Evolutionary conservation across 2,888 invertebrate genomes (phyloP).

Genomic region (Acheta domesticus): DNA sequence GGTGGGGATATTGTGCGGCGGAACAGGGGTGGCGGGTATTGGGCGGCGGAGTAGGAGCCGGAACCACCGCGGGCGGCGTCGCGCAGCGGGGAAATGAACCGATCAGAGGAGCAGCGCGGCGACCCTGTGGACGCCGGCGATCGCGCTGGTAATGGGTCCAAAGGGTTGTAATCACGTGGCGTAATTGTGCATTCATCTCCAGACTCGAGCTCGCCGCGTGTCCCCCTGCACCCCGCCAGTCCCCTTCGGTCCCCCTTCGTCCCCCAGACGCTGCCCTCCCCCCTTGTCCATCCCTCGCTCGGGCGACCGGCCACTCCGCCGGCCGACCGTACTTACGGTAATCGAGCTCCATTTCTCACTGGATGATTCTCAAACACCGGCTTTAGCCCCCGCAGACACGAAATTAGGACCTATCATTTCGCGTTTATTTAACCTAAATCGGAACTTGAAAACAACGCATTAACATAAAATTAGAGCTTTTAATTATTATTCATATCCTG

Average conservation of each 20-base stretch:
- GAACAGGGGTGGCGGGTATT: too few relatives aligned
- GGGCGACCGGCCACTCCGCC: too few relatives aligned
- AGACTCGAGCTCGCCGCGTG: neutral
- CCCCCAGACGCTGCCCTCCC: too few relatives aligned
- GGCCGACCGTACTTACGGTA: neutral
- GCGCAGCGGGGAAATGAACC: neutral
- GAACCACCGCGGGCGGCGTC: neutral
- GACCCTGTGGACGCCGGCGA: neutral
- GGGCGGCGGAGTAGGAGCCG: neutral
- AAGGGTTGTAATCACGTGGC: neutral
- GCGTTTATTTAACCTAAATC: constrained; percentile 18
- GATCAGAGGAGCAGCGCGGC: neutral
- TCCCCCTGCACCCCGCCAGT: neutral
- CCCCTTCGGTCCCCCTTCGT: too few relatives aligned
- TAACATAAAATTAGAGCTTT: constrained; percentile 18
- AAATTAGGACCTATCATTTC: constrained; percentile 10
- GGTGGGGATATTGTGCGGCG: too few relatives aligned
- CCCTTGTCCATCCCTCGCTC: too few relatives aligned
- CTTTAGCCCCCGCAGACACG: constrained; percentile 9
- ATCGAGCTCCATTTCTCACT: constrained; percentile 1
- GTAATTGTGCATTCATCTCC: constrained; percentile 2
- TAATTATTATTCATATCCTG: constrained; percentile 18
- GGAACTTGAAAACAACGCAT: neutral
- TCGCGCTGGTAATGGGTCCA: neutral
- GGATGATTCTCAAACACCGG: neutral